Base-by-base conservation (phyloP, 2,113 vertebrate genomes). In the Eidolon helvum region DNA sequence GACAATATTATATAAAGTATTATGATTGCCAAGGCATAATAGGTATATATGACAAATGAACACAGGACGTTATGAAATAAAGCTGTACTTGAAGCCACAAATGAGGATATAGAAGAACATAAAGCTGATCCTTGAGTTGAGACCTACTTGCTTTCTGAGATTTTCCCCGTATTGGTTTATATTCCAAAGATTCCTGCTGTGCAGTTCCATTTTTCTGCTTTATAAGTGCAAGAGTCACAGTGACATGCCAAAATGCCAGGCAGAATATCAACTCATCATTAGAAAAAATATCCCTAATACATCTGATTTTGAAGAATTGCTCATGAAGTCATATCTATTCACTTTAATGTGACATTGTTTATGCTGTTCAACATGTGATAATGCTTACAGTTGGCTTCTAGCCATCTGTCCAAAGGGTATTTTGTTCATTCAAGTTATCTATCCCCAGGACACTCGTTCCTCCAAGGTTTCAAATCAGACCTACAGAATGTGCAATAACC, bases 221-320 rank as follows among this genome's bases (percentile, higher is more conserved):
- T 88, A 65, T 83, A 74, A 91, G 48, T 61, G 0, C n/a, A 88
- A 61, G n/a, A 74, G 88, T 87, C 77, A 82, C 40, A 68, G 38
- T 79, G 82, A 75, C 61, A 93, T 12, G 14, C 38, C 87, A 95
- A 92, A 96, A 59, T 33, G 24, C 57, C 57, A 95, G 9, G 28
- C 12, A 94, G 82, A 93, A 89, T 91, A 71, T 59, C 45, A 90
- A 53, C n/a, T 93, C 21, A 90, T 91, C 16, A 6, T 69, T 63
- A 88, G 45, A 5, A 21, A 45, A 85, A 89, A 40, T 18, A 43
- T 75, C 18, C 30, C 12, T 45, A 75, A 87, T 77, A 40, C 19
- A 50, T 79, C 57, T 68, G 86, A 87, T 90, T 95, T 83, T 45
- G n/a, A 96, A 95, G 68, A 96, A 78, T 95, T 91, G 65, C 21